These are phyloP conservation scores for Myotis vivesi DNA, from an alignment of 2,797 vertebrate species.

Conservation along the genomic window DNA sequence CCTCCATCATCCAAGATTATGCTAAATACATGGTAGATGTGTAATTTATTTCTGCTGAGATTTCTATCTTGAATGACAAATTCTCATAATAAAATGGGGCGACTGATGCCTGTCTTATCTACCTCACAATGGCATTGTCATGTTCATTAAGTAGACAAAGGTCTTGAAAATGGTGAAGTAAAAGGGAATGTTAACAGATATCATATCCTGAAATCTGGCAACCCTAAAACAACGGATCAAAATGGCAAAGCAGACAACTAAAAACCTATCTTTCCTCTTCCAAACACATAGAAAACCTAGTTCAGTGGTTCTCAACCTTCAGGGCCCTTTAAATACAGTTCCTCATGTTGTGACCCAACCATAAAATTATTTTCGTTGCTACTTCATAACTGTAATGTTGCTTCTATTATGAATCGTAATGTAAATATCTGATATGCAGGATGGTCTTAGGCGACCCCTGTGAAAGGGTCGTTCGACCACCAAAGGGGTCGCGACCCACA, in stretches of 20 bases:
- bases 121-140: not conserved
- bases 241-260: not conserved
- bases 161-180: not conserved
- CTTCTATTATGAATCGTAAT: too few relatives aligned
- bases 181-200: not conserved
- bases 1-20: not conserved
- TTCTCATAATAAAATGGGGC: constrained; percentile 30
- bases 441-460: too few relatives aligned
- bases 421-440: too few relatives aligned
- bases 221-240: not conserved
- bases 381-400: too few relatives aligned
- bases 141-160: constrained; percentile 11
- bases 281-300: not conserved
- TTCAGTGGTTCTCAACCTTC: too few relatives aligned
- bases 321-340: too few relatives aligned
- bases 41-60: constrained; percentile 17
- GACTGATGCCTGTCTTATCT: not conserved
- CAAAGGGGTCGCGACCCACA: too few relatives aligned
- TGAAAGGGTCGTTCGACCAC: too few relatives aligned
- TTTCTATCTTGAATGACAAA: constrained; percentile 28
- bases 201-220: not conserved
- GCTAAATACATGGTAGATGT: not conserved
- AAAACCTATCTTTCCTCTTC: not conserved
- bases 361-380: too few relatives aligned
- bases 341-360: too few relatives aligned